A percentile compares a stretch with the other conserved stretches of the same genome.
Evolutionary conservation across 2,888 invertebrate genomes (phyloP).

Genomic region (Pseudanteris insignis): DNA sequence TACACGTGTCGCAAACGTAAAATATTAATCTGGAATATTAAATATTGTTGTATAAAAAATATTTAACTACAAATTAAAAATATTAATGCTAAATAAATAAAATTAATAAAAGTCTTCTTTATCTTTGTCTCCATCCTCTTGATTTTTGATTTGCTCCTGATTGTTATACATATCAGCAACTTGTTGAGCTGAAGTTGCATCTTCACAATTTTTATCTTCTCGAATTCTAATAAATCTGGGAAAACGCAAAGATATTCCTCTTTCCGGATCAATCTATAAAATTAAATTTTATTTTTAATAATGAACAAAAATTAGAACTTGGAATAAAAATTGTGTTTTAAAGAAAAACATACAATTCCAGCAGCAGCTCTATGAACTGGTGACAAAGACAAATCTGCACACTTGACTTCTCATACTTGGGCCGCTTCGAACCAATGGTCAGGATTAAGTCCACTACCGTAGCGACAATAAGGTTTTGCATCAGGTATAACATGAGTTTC

Average conservation of each 20-base stretch:
- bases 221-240: slow-evolving; percentile 91
- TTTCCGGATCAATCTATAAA: slow-evolving; percentile 80
- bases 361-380: slow-evolving; percentile 91
- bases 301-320: not conserved
- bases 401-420: slow-evolving; percentile 95
- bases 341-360: slow-evolving; percentile 74
- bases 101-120: slow-evolving; percentile 74
- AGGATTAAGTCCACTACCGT: slow-evolving; percentile 76
- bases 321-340: slow-evolving; percentile 2
- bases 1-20: too few relatives aligned
- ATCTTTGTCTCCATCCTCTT: slow-evolving; percentile 60
- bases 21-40: too few relatives aligned
- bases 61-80: not conserved
- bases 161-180: slow-evolving; percentile 89
- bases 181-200: slow-evolving; percentile 91
- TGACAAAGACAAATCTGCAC: slow-evolving; percentile 96
- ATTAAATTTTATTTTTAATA: too few relatives aligned
- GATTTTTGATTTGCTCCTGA: slow-evolving; percentile 90
- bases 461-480: slow-evolving; percentile 84
- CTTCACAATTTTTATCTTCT: slow-evolving; percentile 91
- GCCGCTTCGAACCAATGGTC: slow-evolving; percentile 91
- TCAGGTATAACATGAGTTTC: slow-evolving; percentile 78
- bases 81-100: slow-evolving; percentile 1
- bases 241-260: slow-evolving; percentile 94
- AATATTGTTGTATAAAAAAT: not conserved